Percentiles rank a stretch among this genome's conserved stretches.
phyloP scores from a whole-genome alignment of 92 coral and sea anemone genomes.

The Palythoa grandiflora region DNA sequence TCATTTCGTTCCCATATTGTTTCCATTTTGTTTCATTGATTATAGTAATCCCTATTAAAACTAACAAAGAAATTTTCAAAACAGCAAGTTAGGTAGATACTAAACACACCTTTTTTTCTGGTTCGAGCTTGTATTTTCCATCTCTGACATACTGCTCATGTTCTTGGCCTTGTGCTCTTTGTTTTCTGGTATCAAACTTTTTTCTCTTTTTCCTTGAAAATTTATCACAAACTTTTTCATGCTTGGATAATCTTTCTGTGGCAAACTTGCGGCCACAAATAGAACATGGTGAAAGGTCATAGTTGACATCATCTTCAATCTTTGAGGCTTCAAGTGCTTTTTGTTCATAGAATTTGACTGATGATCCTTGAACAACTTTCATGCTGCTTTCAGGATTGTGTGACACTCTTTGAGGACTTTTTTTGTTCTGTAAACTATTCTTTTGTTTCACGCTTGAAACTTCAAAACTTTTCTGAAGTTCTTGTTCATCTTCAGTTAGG shows the following conservation, averaged over 20 bases:
- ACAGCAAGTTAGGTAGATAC: no score
- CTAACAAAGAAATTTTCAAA: background rate
- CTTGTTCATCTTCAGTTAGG: background rate
- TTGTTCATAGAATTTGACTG: slow-evolving; percentile 58
- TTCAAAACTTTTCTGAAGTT: slow-evolving; percentile 10
- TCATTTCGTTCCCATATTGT: no score
- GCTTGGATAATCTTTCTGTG: slow-evolving; percentile 80
- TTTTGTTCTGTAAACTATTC: slow-evolving; percentile 24
- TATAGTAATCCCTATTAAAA: no score
- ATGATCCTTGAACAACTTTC: slow-evolving; percentile 48
- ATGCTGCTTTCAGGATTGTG: slow-evolving; percentile 22
- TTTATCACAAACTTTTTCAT: slow-evolving; percentile 86
- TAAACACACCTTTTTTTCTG: slow-evolving; percentile 69
- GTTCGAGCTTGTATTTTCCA: slow-evolving; percentile 73
- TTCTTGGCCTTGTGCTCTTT: slow-evolving; percentile 87
- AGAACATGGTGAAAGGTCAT: slow-evolving; percentile 77
- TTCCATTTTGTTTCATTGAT: no score
- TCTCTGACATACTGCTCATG: slow-evolving; percentile 76
- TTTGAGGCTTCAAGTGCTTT: slow-evolving; percentile 66
- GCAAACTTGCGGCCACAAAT: slow-evolving; percentile 96
- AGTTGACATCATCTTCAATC: slow-evolving; percentile 25
- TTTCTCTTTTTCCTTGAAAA: slow-evolving; percentile 79
- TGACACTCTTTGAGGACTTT: slow-evolving; percentile 36
- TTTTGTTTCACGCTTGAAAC: slow-evolving; percentile 4
- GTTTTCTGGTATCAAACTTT: slow-evolving; percentile 80